Evolutionary conservation across 2,888 invertebrate genomes (phyloP).

Genomic region (Athalia rosae): DNA sequence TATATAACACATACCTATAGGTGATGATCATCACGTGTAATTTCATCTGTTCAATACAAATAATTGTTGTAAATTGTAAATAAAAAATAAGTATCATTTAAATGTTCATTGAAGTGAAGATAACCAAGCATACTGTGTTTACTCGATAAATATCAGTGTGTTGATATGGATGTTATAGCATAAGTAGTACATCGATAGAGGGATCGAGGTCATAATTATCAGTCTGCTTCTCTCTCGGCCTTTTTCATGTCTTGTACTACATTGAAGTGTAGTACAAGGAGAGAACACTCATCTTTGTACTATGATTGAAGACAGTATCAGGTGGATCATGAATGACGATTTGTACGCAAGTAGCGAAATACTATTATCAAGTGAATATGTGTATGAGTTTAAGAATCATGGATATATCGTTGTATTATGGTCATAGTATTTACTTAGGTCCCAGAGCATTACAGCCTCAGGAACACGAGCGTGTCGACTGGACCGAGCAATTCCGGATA

Average conservation of each 20-base stretch:
- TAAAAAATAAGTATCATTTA: slow-evolving; percentile 44
- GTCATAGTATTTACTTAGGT: neutral
- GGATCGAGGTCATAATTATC: no score
- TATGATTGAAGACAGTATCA: slow-evolving; percentile 26
- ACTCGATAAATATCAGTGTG: slow-evolving; percentile 3
- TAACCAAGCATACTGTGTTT: slow-evolving; percentile 36
- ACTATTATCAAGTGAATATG: slow-evolving; percentile 39
- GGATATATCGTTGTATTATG: slow-evolving; percentile 21
- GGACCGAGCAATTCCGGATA: no score
- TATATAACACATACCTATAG: slow-evolving; percentile 71
- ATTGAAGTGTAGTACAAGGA: neutral
- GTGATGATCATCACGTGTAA: slow-evolving; percentile 45
- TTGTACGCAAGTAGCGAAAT: slow-evolving; percentile 31
- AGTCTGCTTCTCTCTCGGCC: no score
- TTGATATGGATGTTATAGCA: slow-evolving; percentile 35
- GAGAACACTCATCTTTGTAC: no score
- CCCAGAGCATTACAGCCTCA: no score
- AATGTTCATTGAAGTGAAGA: slow-evolving; percentile 38
- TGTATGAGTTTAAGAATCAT: slow-evolving; percentile 32
- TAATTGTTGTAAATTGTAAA: slow-evolving; percentile 55
- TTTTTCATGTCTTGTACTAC: slow-evolving; percentile 15
- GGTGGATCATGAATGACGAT: slow-evolving; percentile 35
- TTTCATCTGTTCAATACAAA: slow-evolving; percentile 59
- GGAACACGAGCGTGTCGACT: no score
- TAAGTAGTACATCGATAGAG: no score